phyloP scores from a whole-genome alignment of 2,113 vertebrate species.

The Lathamus discolor region DNA sequence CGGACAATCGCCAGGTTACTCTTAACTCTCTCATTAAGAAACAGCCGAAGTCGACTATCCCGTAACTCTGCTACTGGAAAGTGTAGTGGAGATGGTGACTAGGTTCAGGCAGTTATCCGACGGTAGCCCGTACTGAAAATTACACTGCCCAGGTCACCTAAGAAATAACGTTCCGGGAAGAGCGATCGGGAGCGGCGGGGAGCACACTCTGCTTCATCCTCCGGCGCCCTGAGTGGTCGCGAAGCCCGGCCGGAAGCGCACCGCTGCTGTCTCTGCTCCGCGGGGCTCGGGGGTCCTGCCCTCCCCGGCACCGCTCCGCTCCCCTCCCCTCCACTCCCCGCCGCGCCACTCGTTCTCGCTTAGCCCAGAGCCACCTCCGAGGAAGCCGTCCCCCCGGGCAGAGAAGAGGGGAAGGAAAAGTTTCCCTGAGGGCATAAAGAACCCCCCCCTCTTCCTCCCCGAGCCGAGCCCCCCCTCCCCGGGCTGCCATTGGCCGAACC shows the following conservation, averaged over 20 bases:
- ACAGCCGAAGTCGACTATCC: neutral
- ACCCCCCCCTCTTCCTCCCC: neutral
- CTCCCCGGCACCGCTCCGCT: neutral
- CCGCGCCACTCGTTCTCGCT: neutral
- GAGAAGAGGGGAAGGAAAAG: neutral
- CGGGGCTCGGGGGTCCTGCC: neutral
- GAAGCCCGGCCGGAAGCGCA: neutral
- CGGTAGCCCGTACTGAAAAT: fast-evolving
- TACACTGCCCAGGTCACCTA: neutral
- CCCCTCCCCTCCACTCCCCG: neutral
- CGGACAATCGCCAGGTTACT: neutral
- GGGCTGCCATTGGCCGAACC: too few relatives aligned
- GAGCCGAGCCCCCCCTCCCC: too few relatives aligned
- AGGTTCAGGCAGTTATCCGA: neutral
- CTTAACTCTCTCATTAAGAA: neutral
- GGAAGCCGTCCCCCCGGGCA: neutral
- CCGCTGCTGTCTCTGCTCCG: fast-evolving
- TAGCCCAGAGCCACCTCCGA: neutral
- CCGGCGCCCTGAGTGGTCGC: too few relatives aligned
- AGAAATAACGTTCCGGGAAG: neutral
- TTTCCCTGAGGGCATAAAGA: neutral
- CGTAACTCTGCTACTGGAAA: neutral
- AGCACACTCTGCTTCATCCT: fast-evolving
- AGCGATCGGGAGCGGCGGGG: neutral
- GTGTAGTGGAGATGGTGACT: fast-evolving